Evolutionary conservation across 1,140 invertebrate genomes (phyloP), one percentile per base, ranked within the genome.

Genomic region (Platyscapa corneri): DNA sequence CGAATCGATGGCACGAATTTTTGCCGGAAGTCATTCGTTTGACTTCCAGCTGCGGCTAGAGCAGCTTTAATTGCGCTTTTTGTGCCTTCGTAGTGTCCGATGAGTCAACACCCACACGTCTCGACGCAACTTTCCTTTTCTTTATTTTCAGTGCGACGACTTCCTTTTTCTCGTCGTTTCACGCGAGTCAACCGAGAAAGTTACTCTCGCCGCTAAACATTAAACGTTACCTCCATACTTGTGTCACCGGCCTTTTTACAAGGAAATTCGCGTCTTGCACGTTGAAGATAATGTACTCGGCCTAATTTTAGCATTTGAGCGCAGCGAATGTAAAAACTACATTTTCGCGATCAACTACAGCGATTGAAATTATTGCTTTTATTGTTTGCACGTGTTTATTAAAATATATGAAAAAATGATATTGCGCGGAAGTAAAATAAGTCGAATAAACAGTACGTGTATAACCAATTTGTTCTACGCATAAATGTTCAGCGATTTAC

Each of bases 1-100:
- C 14, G 32, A 37, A 49, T 81, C 39, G 39, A 81, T 70, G 42
- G n/a, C 39, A 49, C 64, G 39, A 67, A 67, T 81, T 64, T 81
- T 32, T 8, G n/a, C 30, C 39, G 79, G 64, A 81, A 70, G 42
- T 64, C 27, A 56, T 70, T 80, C 34, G 39, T 64, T 80, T 46
- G 78, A 64, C 46, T 80, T 81, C 39, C 39, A 46, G 27, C 27
- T 23, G 37, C 78, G 20, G 18, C 3, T 2, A 65, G 39, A 34
- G 18, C 16, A 37, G 12, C 42, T 23, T 82, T 23, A 72, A 72
- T 82, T 72, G 14, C 32, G 8, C 65, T 37, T 34, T 53, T 70
- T 81, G 18, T 81, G 56, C 49, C 49, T 34, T 18, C 7, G 14
- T 34, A 30, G 30, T 20, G 30, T 14, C 23, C 30, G 16, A 53